Evolutionary conservation across 2,888 invertebrate genomes (phyloP), one percentile per base, ranked within the genome.

Genomic region (Plebejus argus): DNA sequence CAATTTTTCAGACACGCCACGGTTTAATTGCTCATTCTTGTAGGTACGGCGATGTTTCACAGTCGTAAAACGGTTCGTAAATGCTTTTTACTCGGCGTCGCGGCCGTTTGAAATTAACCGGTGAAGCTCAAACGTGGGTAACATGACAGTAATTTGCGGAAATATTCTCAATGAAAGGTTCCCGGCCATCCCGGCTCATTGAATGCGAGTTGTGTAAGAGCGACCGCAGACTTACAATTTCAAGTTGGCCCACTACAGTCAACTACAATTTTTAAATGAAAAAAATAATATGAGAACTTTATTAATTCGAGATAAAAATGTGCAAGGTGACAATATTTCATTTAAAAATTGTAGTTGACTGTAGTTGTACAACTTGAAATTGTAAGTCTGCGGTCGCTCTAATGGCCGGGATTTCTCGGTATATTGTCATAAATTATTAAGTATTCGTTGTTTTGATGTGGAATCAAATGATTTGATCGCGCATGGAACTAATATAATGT

Each of bases 41-140:
- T 61, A 23, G 7, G 58, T 61, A 61, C 61, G 8, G 20, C 61
- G 20, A 35, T n/a, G 20, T 45, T 39, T 72, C 5, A 80, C 77
- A 79, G 78, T 79, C 76, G 76, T 80, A 77, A 78, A 78, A 76
- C 75, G 78, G 58, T 76, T 78, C 76, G 76, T 76, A 79, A 76
- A 72, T 74, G 77, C 72, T 72, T 45, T 39, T 20, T 49, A 72
- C 39, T 72, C 39, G n/a, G 45, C 23, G 12, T 20, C 75, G 28
- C 39, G 56, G 20, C 76, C 35, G 28, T 56, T 76, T 20, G 49
- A 49, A 71, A 72, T 72, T 23, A 72, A 45, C 23, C 72, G 72
- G 45, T 72, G 45, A 72, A 45, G 72, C 72, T 72, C 45, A 39
- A 72, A 45, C 72, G 72, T 49, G 28, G 15, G 28, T 66, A 72